Percentiles rank a stretch among this genome's conserved stretches.
phyloP scores from a whole-genome alignment of 2,888 invertebrate species.

The Mayetiola destructor region DNA sequence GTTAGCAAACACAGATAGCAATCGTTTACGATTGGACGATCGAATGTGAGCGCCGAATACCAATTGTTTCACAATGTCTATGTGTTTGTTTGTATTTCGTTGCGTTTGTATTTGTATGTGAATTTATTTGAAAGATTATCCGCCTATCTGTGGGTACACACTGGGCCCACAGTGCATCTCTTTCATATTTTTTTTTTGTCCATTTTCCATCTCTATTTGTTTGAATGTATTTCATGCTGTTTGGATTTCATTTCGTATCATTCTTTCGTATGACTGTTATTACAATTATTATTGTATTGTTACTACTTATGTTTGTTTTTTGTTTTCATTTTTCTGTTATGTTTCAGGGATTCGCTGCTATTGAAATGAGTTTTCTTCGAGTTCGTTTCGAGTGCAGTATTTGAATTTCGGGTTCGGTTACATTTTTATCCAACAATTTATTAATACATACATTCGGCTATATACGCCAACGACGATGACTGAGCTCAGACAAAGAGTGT shows the following conservation, averaged over 20 bases:
- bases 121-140: conserved; percentile 9
- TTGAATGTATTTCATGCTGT: no score
- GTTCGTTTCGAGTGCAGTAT: conserved; percentile 7
- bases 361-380: conserved; percentile 5
- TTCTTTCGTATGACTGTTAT: background rate
- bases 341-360: no score
- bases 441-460: no score
- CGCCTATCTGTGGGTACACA: no score
- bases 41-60: conserved; percentile 2
- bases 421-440: no score
- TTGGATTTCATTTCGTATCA: background rate
- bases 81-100: no score
- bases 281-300: background rate
- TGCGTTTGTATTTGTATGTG: background rate
- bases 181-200: no score
- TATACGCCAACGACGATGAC: no score
- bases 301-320: background rate
- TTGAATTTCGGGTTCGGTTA: conserved; percentile 6
- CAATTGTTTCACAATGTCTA: no score
- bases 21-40: conserved; percentile 12
- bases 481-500: no score
- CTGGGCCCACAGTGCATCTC: conserved; percentile 10
- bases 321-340: no score
- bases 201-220: conserved; percentile 5
- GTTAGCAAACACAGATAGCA: conserved; percentile 13